Base-by-base conservation (phyloP, 2,888 invertebrate species). In the Melanotus villosus region DNA sequence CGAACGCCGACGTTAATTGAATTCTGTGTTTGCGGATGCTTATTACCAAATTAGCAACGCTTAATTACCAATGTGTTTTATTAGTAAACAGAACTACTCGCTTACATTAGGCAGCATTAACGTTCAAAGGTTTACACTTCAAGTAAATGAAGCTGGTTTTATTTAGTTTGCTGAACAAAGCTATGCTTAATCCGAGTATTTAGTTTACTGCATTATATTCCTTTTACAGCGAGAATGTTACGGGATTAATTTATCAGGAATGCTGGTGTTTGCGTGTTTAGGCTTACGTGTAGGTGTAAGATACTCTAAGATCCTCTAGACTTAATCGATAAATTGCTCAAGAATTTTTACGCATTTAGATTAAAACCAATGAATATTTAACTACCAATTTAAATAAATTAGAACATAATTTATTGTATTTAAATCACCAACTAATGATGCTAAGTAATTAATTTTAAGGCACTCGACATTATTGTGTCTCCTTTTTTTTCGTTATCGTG, bases 21-120 rank as follows among this genome's bases (percentile, higher is more conserved):
- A 84, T 84, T 82, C 84, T 81, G 82, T 83, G 83, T 84, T 84
- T 84, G 84, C 81, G 84, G 83, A 84, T 83, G 83, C 84, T 84
- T 84, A 84, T 84, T 84, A 84, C 82, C 83, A 83, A 84, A 84
- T 84, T 84, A 84, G 84, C 83, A 81, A 83, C 84, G 84, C 83
- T 84, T 84, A 84, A 84, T 84, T 84, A 84, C 84, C 83, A 80
- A 83, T 82, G 83, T 84, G 84, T 84, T 84, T 84, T 84, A 84
- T 84, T 84, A 83, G 84, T 83, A 84, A 84, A 84, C 81, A 82
- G 80, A 78, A 81, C 81, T 82, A 81, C 79, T 82, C 81, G 82
- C 82, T 81, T 80, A 81, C 82, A 82, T 83, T 82, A 81, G 81
- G 78, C 78, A 79, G 80, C 81, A 80, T 82, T 82, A 81, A 76